Conservation (phyloP, 2,797 vertebrate species). For the Carduelis carduelis region DNA sequence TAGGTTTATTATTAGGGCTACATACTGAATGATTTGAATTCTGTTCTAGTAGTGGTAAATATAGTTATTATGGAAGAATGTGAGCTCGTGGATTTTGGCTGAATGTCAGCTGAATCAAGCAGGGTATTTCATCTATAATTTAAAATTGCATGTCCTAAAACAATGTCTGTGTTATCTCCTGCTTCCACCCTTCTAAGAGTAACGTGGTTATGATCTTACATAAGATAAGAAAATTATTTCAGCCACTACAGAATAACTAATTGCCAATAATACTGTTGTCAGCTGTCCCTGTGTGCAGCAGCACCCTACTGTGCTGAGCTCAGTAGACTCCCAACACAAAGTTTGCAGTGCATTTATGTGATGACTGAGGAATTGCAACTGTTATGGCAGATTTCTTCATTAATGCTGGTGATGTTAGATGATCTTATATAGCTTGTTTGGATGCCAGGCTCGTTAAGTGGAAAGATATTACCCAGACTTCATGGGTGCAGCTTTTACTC, state of each 20-base stretch:
- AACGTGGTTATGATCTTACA: constrained; percentile 1
- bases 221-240: constrained; percentile 50
- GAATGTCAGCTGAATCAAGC: constrained; percentile 71
- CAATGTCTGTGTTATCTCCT: constrained; percentile 35
- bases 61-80: constrained; percentile 66
- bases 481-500: background rate
- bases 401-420: background rate
- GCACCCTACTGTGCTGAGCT: background rate
- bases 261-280: constrained; percentile 16
- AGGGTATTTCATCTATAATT: constrained; percentile 55
- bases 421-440: background rate
- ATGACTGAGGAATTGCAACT: background rate
- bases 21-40: constrained; percentile 71
- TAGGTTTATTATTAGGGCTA: constrained; percentile 75
- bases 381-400: background rate
- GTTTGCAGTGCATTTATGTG: background rate
- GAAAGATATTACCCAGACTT: background rate
- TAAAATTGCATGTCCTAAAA: constrained; percentile 63
- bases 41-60: constrained; percentile 70
- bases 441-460: background rate
- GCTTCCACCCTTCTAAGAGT: constrained; percentile 12
- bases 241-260: constrained; percentile 26
- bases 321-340: background rate
- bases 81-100: constrained; percentile 63
- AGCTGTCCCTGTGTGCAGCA: background rate